These are phyloP conservation scores for Cheirogaleus medius DNA, from an alignment of 2,113 vertebrate species.

Conservation along the genomic window DNA sequence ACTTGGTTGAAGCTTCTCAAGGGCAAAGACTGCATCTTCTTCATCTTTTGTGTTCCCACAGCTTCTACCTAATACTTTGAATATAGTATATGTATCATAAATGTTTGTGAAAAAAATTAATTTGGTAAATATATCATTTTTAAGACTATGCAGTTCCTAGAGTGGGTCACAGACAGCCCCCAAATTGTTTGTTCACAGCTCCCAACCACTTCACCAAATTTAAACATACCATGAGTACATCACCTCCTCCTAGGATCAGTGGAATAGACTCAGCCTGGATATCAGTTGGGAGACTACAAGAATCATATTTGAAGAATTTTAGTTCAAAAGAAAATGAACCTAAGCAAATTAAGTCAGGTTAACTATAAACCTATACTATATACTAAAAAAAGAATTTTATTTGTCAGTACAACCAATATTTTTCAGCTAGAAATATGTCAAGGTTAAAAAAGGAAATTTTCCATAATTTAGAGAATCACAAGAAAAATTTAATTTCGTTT, in stretches of 20 bases:
- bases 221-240: conserved; percentile 95
- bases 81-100: not conserved
- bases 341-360: not conserved
- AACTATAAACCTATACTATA: conserved; percentile 17
- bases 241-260: conserved; percentile 96
- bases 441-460: not conserved
- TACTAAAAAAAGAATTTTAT: not conserved
- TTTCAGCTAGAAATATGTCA: not conserved
- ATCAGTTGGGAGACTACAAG: conserved; percentile 94
- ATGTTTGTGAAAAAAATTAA: not conserved
- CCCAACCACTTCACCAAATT: not conserved
- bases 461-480: not conserved
- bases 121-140: not conserved
- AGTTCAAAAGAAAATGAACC: not conserved
- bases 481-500: not conserved
- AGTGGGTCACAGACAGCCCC: not conserved
- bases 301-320: not conserved
- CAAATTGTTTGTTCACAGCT: not conserved
- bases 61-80: not conserved
- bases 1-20: not conserved
- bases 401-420: not conserved
- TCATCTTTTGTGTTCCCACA: not conserved
- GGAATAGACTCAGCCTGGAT: conserved; percentile 98
- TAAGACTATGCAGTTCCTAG: not conserved
- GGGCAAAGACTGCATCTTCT: not conserved